A percentile compares a stretch with the other conserved stretches of the same genome.
Evolutionary conservation across 1,140 invertebrate genomes (phyloP).

Genomic region (Magallana angulata): DNA sequence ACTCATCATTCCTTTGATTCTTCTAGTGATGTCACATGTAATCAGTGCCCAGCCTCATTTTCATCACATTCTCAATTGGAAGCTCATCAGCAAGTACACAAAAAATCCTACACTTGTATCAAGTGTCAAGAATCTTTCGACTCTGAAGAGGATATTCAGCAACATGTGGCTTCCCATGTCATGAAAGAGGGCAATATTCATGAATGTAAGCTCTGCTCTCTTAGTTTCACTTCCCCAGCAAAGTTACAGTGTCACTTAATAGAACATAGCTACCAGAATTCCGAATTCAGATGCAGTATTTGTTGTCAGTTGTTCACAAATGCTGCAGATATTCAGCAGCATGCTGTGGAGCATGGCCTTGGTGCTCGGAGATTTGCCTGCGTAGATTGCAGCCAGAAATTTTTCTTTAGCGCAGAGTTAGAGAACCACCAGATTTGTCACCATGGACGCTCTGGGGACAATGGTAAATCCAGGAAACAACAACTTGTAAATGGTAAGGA

Average conservation of each 20-base stretch:
- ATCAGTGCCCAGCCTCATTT: constrained; percentile 83
- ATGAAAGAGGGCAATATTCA: constrained; percentile 81
- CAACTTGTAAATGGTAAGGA: neutral
- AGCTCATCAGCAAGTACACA: constrained; percentile 82
- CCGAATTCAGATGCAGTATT: constrained; percentile 91
- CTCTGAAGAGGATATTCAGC: constrained; percentile 85
- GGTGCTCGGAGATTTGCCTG: constrained; percentile 91
- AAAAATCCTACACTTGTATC: constrained; percentile 85
- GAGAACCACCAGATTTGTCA: constrained; percentile 90
- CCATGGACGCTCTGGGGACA: neutral
- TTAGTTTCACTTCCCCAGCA: constrained; percentile 85
- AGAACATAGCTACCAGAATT: constrained; percentile 93
- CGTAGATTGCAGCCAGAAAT: constrained; percentile 88
- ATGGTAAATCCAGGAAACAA: neutral
- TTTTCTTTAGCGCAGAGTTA: constrained; percentile 94
- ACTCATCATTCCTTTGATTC: constrained; percentile 66
- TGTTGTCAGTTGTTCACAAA: constrained; percentile 93
- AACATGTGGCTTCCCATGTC: constrained; percentile 84
- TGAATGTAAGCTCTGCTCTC: constrained; percentile 88
- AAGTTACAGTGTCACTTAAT: constrained; percentile 94
- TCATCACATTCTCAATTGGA: constrained; percentile 86
- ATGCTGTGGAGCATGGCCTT: constrained; percentile 90
- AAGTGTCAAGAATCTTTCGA: constrained; percentile 87
- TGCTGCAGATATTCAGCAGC: constrained; percentile 88
- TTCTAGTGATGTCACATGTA: constrained; percentile 77